Evolutionary conservation across 2,113 vertebrate species (phyloP).

Genomic region (Spea multiplicata): DNA sequence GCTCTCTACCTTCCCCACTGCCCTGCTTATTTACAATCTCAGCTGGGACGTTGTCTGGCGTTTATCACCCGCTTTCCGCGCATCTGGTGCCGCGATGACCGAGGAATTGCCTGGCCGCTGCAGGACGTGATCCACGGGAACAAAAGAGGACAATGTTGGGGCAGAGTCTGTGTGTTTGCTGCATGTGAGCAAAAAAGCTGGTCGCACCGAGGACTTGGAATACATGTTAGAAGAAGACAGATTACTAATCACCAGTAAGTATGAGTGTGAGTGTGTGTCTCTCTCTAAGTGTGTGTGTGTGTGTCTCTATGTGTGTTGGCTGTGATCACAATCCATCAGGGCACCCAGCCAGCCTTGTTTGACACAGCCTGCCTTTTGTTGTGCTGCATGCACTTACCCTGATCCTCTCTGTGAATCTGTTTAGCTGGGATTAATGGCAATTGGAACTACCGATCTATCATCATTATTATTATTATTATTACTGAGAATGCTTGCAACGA

Average conservation of each 20-base stretch:
- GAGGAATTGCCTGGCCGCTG: neutral
- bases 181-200: neutral
- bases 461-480: too few species aligned
- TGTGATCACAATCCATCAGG: neutral
- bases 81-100: neutral
- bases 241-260: constrained; percentile 5
- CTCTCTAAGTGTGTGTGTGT: too few species aligned
- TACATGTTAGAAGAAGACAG: neutral
- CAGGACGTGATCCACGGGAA: constrained; percentile 1
- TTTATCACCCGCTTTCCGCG: neutral
- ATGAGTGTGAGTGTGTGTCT: neutral
- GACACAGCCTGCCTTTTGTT: constrained; percentile 2
- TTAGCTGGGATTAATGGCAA: too few species aligned
- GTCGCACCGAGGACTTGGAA: neutral
- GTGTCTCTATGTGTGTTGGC: neutral
- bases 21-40: neutral
- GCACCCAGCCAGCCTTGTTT: neutral
- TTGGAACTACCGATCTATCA: too few species aligned
- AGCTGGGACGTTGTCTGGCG: neutral
- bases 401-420: too few species aligned
- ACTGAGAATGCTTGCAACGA: too few species aligned
- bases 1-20: neutral
- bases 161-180: neutral
- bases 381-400: neutral
- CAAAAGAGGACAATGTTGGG: neutral